Conservation (phyloP, 2,797 vertebrate genomes). For the Ataeniobius toweri region DNA sequence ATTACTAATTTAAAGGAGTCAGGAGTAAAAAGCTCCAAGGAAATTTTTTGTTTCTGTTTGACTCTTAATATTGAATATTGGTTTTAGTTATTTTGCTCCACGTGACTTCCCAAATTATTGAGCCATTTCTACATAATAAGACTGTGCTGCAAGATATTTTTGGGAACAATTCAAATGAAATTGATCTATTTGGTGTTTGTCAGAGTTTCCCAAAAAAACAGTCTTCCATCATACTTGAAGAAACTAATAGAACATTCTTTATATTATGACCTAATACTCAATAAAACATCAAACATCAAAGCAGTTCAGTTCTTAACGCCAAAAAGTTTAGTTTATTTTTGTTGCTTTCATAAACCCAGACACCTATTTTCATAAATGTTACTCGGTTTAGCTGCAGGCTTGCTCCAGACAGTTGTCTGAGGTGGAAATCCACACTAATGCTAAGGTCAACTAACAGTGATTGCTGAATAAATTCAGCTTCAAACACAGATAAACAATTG, state of each 20-base stretch:
- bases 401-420: constrained; percentile 41
- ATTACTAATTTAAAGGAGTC: constrained; percentile 51
- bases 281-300: constrained; percentile 32
- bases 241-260: constrained; percentile 49
- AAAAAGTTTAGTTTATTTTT: constrained; percentile 17
- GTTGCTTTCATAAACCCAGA: constrained; percentile 12
- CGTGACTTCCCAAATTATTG: constrained; percentile 25
- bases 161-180: constrained; percentile 44
- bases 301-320: constrained; percentile 16
- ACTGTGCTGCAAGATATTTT: constrained; percentile 27
- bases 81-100: constrained; percentile 32
- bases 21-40: constrained; percentile 64
- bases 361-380: constrained; percentile 6
- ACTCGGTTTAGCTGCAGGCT: constrained; percentile 29
- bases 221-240: constrained; percentile 50
- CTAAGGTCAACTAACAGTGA: constrained; percentile 57
- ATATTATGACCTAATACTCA: constrained; percentile 29
- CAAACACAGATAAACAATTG: constrained; percentile 57
- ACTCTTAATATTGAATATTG: constrained; percentile 52
- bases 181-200: constrained; percentile 46
- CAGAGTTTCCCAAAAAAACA: constrained; percentile 25
- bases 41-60: constrained; percentile 61
- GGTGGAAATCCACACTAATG: constrained; percentile 52
- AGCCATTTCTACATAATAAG: constrained; percentile 36
- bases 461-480: constrained; percentile 54